Percentiles rank a stretch among this genome's conserved stretches.
phyloP scores from a whole-genome alignment of 2,888 invertebrate genomes.

The Lepidonotus clava region DNA sequence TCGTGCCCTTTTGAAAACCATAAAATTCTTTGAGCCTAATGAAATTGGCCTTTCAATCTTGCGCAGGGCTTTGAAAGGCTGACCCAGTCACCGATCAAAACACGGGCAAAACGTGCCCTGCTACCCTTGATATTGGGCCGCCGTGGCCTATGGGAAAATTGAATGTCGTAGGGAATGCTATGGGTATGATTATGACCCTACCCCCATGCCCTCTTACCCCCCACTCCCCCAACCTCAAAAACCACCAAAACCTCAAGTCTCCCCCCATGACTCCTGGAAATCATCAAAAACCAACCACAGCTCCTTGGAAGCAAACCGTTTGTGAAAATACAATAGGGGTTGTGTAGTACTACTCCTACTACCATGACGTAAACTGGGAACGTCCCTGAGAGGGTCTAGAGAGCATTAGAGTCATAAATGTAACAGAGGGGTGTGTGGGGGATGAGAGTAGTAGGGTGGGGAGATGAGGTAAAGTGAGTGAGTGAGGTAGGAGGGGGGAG shows the following conservation, averaged over 20 bases:
- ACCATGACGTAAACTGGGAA: neutral
- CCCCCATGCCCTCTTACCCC: neutral
- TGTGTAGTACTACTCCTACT: neutral
- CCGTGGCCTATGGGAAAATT: constrained; percentile 29
- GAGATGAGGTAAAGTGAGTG: too few species aligned
- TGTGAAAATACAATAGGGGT: neutral
- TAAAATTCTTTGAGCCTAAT: constrained; percentile 48
- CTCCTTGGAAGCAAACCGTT: too few species aligned
- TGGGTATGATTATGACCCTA: constrained; percentile 32
- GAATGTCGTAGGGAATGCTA: constrained; percentile 23
- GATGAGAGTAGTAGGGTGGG: too few species aligned
- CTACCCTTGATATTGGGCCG: constrained; percentile 7
- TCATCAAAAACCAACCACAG: too few species aligned
- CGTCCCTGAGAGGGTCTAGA: constrained; percentile 2
- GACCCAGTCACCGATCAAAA: constrained; percentile 36
- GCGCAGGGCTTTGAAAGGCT: neutral
- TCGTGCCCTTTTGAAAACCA: constrained; percentile 29
- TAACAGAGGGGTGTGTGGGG: too few species aligned
- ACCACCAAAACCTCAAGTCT: neutral
- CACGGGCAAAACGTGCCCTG: neutral
- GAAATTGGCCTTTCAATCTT: constrained; percentile 53
- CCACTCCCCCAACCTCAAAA: neutral
- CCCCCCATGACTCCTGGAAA: too few species aligned
- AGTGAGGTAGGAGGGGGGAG: neutral
- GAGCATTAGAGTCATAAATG: neutral